A percentile compares a stretch with the other conserved stretches of the same genome.
phyloP scores from a whole-genome alignment of 2,797 vertebrate genomes.

The Dicrostonyx torquatus region DNA sequence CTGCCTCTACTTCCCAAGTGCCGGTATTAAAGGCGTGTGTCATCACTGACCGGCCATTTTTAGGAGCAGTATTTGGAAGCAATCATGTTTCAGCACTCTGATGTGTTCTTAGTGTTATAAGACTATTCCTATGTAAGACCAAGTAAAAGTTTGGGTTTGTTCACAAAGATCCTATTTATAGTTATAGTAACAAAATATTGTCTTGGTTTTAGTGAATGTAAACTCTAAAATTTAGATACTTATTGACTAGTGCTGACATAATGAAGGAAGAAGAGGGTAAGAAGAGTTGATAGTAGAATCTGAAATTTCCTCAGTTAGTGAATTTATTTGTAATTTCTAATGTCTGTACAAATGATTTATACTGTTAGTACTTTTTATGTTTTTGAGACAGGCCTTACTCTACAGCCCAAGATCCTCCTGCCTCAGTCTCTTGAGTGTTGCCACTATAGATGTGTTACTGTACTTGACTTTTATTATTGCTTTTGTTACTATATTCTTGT shows the following conservation, averaged over 20 bases:
- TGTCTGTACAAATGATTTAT: neutral
- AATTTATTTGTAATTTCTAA: conserved; percentile 28
- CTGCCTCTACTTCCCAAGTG: neutral
- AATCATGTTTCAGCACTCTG: conserved; percentile 36
- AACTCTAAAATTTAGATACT: conserved; percentile 29
- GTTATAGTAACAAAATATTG: conserved; percentile 39
- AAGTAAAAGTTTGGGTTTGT: conserved; percentile 44
- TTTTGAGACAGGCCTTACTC: neutral
- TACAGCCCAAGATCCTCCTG: neutral
- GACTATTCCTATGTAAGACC: neutral
- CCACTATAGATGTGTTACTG: neutral
- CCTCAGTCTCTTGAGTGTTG: neutral
- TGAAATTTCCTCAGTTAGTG: conserved; percentile 26
- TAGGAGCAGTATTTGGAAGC: conserved; percentile 46
- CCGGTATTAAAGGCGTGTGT: no score
- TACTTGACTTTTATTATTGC: neutral
- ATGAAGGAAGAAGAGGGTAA: neutral
- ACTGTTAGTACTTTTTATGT: neutral
- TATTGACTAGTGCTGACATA: conserved; percentile 31
- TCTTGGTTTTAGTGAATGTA: conserved; percentile 34
- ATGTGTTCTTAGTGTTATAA: conserved; percentile 33
- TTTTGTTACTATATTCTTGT: conserved; percentile 9
- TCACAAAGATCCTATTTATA: conserved; percentile 44
- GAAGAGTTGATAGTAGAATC: neutral
- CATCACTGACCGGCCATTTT: neutral